Base-by-base conservation (phyloP, 2,113 vertebrate species). In the Tamias sibiricus region DNA sequence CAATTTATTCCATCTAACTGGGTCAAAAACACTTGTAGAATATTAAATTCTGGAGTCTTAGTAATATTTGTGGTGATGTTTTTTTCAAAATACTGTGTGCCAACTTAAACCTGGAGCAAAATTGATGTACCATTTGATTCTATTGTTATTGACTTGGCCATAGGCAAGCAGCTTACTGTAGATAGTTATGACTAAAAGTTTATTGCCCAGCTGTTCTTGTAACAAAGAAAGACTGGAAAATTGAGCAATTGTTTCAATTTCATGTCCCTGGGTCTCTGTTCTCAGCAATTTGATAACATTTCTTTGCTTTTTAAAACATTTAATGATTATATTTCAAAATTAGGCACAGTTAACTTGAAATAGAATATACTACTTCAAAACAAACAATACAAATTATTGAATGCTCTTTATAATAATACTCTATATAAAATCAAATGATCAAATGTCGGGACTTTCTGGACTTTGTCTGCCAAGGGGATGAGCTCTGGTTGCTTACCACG, bases 81-180 rank as follows among this genome's bases (percentile, higher is more conserved):
- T 52, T 69, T 88, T 96, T 93, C 54, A 87, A 75, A 88, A 59
- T 14, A 49, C 75, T 84, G n/a, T 85, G 47, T 85, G 83, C 47
- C 72, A 94, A 86, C 85, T 94, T 85, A 91, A 96, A 85, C 54
- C 94, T 96, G 77, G 49, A 94, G 85, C 32, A 35, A 91, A 94
- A 87, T 44, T 35, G 52, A 88, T 75, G 72, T 80, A 69, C 62
- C 71, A 88, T 95, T 94, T 76, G 62, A 80, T 88, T 94, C 87
- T 77, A 10, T 96, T 85, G 95, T 94, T 64, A 94, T 62, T 85
- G 83, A 40, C 47, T 76, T 95, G 91, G 83, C 84, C 20, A 2
- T 35, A 32, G 74, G 32, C 47, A 92, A 52, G 74, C 87, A 89
- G 54, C 83, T 69, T 26, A 44, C 19, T 64, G 7, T 57, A 30